These are phyloP conservation scores for Anas acuta DNA, from an alignment of 2,797 vertebrate species.

Conservation along the genomic window DNA sequence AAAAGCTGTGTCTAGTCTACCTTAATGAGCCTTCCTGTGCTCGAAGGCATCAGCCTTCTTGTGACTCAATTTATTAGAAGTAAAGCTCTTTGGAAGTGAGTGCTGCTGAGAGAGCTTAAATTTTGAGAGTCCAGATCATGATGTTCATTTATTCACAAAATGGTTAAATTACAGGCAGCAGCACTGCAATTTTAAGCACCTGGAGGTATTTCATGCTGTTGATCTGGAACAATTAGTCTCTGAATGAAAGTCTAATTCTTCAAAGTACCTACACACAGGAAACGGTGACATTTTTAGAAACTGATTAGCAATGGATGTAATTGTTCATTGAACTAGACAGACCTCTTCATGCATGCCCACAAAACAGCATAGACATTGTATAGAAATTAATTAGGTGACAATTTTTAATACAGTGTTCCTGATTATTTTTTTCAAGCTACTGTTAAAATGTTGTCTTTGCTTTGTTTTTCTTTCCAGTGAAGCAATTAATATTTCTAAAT, in stretches of 20 bases:
- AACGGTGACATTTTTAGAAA: constrained; percentile 66
- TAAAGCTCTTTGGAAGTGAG: not conserved
- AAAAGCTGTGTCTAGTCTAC: not conserved
- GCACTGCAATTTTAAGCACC: not conserved
- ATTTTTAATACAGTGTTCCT: not conserved
- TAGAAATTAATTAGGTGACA: not conserved
- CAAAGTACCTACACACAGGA: constrained; percentile 53
- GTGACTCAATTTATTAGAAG: not conserved
- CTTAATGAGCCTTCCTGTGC: not conserved
- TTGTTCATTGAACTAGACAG: constrained; percentile 58
- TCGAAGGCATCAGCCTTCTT: not conserved
- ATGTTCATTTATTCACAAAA: not conserved
- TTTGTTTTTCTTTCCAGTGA: not conserved
- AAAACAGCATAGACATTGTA: not conserved
- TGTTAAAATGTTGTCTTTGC: not conserved
- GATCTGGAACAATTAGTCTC: constrained; percentile 20
- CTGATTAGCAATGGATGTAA: constrained; percentile 31
- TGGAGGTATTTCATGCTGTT: not conserved
- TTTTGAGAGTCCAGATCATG: not conserved
- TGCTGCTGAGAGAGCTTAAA: not conserved
- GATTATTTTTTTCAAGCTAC: not conserved
- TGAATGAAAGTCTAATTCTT: constrained; percentile 62
- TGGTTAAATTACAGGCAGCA: not conserved
- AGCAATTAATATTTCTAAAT: not conserved
- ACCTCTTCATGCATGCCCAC: constrained; percentile 42